A percentile compares a stretch with the other conserved stretches of the same genome.
Conservation (phyloP, 1,140 invertebrate species). For the Dolichoris vasculosae region DNA sequence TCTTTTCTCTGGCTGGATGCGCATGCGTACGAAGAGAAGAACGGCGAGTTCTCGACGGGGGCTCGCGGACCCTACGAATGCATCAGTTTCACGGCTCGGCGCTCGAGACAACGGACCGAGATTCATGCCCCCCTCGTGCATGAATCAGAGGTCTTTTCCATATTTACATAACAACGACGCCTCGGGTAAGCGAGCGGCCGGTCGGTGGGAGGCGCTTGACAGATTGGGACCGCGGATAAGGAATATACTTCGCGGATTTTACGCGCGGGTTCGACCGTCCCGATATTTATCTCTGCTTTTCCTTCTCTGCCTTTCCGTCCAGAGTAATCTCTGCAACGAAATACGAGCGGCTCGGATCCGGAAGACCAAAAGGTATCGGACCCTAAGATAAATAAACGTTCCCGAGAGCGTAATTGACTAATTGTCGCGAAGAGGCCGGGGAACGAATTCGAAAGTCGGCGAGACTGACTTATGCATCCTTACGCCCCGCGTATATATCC, state of each 20-base stretch:
- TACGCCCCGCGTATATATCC: conserved; percentile 13
- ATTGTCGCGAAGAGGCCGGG: not conserved
- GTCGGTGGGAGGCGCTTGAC: conserved; percentile 64
- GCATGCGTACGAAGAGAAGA: not conserved
- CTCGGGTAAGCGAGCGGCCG: conserved; percentile 54
- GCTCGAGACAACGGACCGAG: conserved; percentile 66
- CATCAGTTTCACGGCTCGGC: conserved; percentile 73
- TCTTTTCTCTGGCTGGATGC: not conserved
- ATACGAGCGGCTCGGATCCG: no score
- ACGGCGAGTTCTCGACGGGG: conserved; percentile 48
- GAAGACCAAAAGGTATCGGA: no score
- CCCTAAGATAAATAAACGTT: not conserved
- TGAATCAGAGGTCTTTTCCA: conserved; percentile 72
- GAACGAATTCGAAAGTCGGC: not conserved
- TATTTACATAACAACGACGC: conserved; percentile 72
- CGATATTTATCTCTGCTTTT: no score
- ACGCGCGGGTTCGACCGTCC: no score
- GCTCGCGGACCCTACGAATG: conserved; percentile 65
- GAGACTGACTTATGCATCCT: not conserved
- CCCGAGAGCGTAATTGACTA: conserved; percentile 35
- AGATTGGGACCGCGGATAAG: conserved; percentile 69
- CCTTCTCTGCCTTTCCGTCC: no score
- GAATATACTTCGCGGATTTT: conserved; percentile 54
- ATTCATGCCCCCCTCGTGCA: conserved; percentile 68
- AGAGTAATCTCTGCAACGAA: no score